A percentile compares a stretch with the other conserved stretches of the same genome.
phyloP scores from a whole-genome alignment of 2,888 invertebrate genomes.

The Leucania comma region DNA sequence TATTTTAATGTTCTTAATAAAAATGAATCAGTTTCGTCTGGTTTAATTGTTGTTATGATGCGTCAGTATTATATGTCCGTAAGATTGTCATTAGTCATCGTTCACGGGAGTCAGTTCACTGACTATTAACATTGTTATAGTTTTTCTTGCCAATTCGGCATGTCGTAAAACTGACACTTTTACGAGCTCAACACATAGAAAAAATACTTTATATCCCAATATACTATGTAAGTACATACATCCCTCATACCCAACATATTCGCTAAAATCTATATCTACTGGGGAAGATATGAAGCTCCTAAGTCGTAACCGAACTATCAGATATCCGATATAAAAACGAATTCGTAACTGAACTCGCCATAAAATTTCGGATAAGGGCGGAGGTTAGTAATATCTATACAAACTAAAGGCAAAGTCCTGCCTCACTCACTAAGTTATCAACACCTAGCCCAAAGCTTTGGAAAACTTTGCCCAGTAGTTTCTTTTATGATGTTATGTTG shows the following conservation, averaged over 20 bases:
- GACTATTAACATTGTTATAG: slow-evolving; percentile 56
- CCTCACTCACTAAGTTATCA: too few relatives aligned
- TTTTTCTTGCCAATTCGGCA: slow-evolving; percentile 53
- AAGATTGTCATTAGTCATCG: slow-evolving; percentile 29
- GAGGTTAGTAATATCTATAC: too few relatives aligned
- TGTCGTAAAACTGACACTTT: slow-evolving; percentile 60
- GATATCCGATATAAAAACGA: too few relatives aligned
- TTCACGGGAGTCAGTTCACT: slow-evolving; percentile 21
- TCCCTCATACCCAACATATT: background rate
- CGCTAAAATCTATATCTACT: too few relatives aligned
- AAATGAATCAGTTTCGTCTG: slow-evolving; percentile 37
- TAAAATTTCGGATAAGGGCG: too few relatives aligned
- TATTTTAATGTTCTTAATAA: slow-evolving; percentile 39
- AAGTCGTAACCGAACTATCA: too few relatives aligned
- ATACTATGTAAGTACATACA: background rate
- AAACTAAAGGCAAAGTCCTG: too few relatives aligned
- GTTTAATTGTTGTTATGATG: slow-evolving; percentile 37
- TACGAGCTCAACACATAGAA: slow-evolving; percentile 47
- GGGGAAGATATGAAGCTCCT: too few relatives aligned
- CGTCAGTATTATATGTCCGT: slow-evolving; percentile 29
- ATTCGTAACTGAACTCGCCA: too few relatives aligned
- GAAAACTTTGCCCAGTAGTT: too few relatives aligned
- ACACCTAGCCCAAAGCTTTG: too few relatives aligned
- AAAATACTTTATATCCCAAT: slow-evolving; percentile 28
- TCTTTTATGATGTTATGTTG: too few relatives aligned